Conservation (phyloP, 1,140 invertebrate genomes). For the Drosophila biarmipes region DNA sequence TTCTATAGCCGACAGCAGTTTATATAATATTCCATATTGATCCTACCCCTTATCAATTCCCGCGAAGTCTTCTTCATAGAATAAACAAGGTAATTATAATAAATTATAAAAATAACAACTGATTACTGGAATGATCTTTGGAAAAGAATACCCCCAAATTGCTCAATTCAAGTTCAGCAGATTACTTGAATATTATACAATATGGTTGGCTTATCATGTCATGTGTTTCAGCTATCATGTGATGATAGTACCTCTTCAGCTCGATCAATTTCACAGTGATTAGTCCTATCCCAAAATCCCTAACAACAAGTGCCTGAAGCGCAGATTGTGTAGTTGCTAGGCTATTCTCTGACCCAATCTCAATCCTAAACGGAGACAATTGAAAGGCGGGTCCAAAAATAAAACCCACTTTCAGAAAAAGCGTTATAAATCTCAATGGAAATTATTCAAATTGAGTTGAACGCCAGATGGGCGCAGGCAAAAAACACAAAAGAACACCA, state of each 20-base stretch:
- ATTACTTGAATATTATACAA: slow-evolving; percentile 14
- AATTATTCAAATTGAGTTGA: slow-evolving; percentile 71
- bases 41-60: slow-evolving; percentile 36
- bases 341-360: too few relatives aligned
- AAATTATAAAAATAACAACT: slow-evolving; percentile 46
- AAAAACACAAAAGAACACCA: slow-evolving; percentile 32
- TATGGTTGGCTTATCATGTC: not conserved
- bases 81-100: slow-evolving; percentile 72
- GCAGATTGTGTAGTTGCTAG: slow-evolving; percentile 37
- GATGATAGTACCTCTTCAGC: too few relatives aligned
- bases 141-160: slow-evolving; percentile 45
- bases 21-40: slow-evolving; percentile 32
- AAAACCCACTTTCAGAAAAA: slow-evolving; percentile 58
- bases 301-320: not conserved
- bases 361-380: slow-evolving; percentile 33
- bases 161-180: slow-evolving; percentile 28
- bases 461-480: slow-evolving; percentile 9
- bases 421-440: slow-evolving; percentile 73
- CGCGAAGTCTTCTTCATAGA: slow-evolving; percentile 45
- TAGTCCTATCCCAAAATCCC: slow-evolving; percentile 31
- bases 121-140: slow-evolving; percentile 39
- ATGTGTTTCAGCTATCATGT: slow-evolving; percentile 10
- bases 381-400: slow-evolving; percentile 71
- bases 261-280: not conserved
- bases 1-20: slow-evolving; percentile 13